These are phyloP conservation scores for Bombus soroeensis DNA, from an alignment of 1,140 invertebrate genomes.

Conservation along the genomic window DNA sequence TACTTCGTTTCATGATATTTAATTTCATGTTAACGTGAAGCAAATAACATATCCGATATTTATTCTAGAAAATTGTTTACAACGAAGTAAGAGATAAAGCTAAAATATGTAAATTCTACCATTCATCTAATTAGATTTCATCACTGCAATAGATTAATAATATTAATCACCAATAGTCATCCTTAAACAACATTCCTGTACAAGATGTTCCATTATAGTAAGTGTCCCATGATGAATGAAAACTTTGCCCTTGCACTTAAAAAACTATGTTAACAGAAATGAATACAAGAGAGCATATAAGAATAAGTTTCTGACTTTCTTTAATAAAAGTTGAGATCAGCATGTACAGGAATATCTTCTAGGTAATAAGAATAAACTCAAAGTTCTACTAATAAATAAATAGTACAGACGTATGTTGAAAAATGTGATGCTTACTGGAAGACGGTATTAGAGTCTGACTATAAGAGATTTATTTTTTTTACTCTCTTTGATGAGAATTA, in stretches of 20 bases:
- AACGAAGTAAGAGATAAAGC: slow-evolving; percentile 56
- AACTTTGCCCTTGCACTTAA: slow-evolving; percentile 18
- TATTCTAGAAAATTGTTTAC: slow-evolving; percentile 51
- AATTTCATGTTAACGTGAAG: slow-evolving; percentile 38
- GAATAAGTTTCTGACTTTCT: slow-evolving; percentile 47
- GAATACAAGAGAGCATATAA: slow-evolving; percentile 60
- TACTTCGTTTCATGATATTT: background rate
- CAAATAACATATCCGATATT: slow-evolving; percentile 21
- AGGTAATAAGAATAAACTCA: slow-evolving; percentile 64
- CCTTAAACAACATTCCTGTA: slow-evolving; percentile 63
- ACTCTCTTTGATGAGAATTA: slow-evolving; percentile 43
- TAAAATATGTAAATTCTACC: slow-evolving; percentile 44
- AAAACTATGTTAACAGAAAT: slow-evolving; percentile 38
- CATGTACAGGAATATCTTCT: slow-evolving; percentile 67
- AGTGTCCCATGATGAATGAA: slow-evolving; percentile 18
- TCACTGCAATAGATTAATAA: slow-evolving; percentile 60
- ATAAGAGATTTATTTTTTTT: slow-evolving; percentile 60
- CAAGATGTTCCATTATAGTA: slow-evolving; percentile 52
- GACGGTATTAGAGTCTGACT: slow-evolving; percentile 67
- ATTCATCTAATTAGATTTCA: slow-evolving; percentile 54
- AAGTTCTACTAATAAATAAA: slow-evolving; percentile 68
- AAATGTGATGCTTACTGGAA: slow-evolving; percentile 70
- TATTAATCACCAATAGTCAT: slow-evolving; percentile 53
- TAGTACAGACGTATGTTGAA: slow-evolving; percentile 61
- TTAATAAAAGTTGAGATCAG: slow-evolving; percentile 54